phyloP scores from a whole-genome alignment of 2,888 invertebrate species.

The Cloeon dipterum region DNA sequence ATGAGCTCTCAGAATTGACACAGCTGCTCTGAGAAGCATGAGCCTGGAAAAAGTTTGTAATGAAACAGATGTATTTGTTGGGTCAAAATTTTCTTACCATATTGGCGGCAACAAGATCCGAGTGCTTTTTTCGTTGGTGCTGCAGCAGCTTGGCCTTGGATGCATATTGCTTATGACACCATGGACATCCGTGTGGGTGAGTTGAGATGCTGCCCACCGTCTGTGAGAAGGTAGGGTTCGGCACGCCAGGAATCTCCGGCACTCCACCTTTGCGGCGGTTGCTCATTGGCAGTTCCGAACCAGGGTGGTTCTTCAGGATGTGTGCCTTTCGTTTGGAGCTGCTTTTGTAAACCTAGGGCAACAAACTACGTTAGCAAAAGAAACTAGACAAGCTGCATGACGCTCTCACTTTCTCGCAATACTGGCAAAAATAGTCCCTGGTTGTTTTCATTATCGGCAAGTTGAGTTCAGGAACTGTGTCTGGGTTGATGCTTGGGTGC shows the following conservation, averaged over 20 bases:
- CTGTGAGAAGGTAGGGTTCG: conserved; percentile 38
- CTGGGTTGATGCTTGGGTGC: conserved; percentile 37
- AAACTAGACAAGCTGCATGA: neutral
- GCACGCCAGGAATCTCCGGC: conserved; percentile 21
- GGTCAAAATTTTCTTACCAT: neutral
- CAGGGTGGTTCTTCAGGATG: conserved; percentile 63
- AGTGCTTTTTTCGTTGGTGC: conserved; percentile 23
- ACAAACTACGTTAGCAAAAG: no score
- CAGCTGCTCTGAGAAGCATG: neutral
- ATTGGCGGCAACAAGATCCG: conserved; percentile 10
- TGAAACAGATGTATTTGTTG: no score
- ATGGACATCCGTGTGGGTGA: conserved; percentile 44
- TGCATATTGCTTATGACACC: conserved; percentile 74
- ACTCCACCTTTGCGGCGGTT: conserved; percentile 14
- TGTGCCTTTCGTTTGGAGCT: conserved; percentile 66
- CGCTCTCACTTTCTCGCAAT: conserved; percentile 43
- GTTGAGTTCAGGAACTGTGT: conserved; percentile 46
- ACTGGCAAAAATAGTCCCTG: conserved; percentile 60
- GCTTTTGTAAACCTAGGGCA: conserved; percentile 42
- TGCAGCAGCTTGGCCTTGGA: conserved; percentile 37
- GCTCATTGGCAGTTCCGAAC: conserved; percentile 33
- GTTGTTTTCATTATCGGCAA: conserved; percentile 55
- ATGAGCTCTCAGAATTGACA: neutral
- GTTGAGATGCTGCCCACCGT: conserved; percentile 49
- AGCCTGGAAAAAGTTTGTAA: no score